phyloP scores from a whole-genome alignment of 2,888 invertebrate species.

The Diadegma fenestrale region DNA sequence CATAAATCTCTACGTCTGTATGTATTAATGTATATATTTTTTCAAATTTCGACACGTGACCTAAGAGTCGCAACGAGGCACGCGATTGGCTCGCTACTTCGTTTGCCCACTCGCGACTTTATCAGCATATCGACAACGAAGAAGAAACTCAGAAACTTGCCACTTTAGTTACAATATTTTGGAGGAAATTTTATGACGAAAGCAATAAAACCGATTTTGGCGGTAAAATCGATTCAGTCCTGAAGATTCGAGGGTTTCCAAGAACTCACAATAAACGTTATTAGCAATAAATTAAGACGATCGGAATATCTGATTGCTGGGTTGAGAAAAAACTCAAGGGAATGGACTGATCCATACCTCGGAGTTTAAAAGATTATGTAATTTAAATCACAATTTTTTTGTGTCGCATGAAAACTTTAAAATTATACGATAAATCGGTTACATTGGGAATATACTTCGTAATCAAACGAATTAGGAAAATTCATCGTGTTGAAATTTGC shows the following conservation, averaged over 20 bases:
- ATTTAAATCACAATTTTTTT: too few species aligned
- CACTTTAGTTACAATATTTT: background rate
- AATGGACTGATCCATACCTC: too few species aligned
- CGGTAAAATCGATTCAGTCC: background rate
- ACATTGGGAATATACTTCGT: too few species aligned
- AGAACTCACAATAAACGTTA: background rate
- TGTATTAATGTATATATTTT: background rate
- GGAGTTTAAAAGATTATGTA: too few species aligned
- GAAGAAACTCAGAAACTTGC: background rate
- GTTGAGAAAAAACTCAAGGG: too few species aligned
- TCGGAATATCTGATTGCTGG: background rate
- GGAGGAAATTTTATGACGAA: background rate
- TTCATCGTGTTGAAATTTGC: too few species aligned
- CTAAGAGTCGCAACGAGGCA: background rate
- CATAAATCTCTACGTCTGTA: background rate
- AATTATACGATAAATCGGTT: too few species aligned
- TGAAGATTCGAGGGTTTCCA: background rate
- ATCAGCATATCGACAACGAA: background rate
- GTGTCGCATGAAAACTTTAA: too few species aligned
- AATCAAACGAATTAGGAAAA: too few species aligned
- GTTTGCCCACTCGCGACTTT: background rate
- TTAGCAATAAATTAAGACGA: background rate
- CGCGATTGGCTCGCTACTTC: constrained; percentile 28
- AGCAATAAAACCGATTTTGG: background rate
- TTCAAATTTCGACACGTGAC: constrained; percentile 53